Evolutionary conservation across 2,888 invertebrate species (phyloP).

Genomic region (Elysia crispata): DNA sequence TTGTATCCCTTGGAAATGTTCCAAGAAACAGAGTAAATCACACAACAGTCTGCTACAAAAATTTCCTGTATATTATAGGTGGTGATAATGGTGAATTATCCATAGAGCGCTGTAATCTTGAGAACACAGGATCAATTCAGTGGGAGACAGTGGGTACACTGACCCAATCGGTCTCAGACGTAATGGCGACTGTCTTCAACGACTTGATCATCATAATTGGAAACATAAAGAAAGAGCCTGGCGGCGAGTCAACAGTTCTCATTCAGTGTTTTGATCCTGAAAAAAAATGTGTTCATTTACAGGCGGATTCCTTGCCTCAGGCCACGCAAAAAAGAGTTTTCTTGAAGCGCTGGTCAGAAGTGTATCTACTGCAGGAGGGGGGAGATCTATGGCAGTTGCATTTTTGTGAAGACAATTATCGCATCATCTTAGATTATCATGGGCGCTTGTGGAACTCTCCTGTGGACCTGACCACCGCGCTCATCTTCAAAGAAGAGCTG

Average conservation of each 20-base stretch:
- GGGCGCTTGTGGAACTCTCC: constrained; percentile 3
- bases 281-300: not conserved
- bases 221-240: not conserved
- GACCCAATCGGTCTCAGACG: constrained; percentile 3
- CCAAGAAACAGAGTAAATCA: not conserved
- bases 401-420: not conserved
- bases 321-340: constrained; percentile 10
- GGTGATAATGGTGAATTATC: constrained; percentile 13
- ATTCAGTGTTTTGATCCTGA: constrained; percentile 30
- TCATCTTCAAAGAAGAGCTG: constrained; percentile 26
- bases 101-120: constrained; percentile 23
- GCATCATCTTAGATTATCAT: not conserved
- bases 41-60: not conserved
- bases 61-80: constrained; percentile 30
- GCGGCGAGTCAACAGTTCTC: not conserved
- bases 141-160: constrained; percentile 33
- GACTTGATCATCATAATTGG: constrained; percentile 20
- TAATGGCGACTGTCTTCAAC: not conserved
- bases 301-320: not conserved
- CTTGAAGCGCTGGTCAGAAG: not conserved
- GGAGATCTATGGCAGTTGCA: constrained; percentile 34
- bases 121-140: not conserved
- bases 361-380: constrained; percentile 23
- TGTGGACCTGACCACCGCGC: not conserved
- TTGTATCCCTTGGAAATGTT: not conserved